Evolutionary conservation across 2,797 vertebrate species (phyloP), one percentile per base, ranked within the genome.

Genomic region (Ciconia nigra): DNA sequence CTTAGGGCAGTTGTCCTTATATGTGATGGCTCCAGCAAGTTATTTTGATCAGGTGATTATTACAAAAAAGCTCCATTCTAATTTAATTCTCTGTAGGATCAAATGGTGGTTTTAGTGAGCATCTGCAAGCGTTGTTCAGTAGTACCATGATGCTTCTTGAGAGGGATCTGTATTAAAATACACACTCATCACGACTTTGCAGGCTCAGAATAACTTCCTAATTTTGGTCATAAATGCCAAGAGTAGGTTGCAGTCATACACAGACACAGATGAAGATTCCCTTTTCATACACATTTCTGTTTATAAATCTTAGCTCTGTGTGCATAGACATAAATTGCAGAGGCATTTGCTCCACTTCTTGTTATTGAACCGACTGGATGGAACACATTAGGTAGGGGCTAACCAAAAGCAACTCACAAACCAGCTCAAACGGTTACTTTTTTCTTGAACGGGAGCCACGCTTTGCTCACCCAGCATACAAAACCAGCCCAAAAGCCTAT

Each of bases 21-120:
- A 81, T 78, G 72, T 81, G 78, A 37, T 33, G 44, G 67, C 44
- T 92, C 59, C 65, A 91, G 76, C 41, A 74, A 96, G 89, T 89
- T 93, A 94, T 95, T 96, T 88, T 95, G 87, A 83, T 93, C 70
- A 65, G 22, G 16, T 80, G 73, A 89, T 93, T 89, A 87, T 82
- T 59, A 83, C 39, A 83, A 88, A 92, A 92, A 94, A 96, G 47
- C 55, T 89, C 81, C 2, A 5, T 93, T 95, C 93, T 92, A 95
- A 96, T 89, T 94, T 90, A 93, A 91, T 91, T 95, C 87, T 78
- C 84, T 0, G 2, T 51, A 86, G 79, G 84, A 93, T 95, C 76
- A 93, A 91, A 73, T 61, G 67, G 49, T 93, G 63, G 18, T 28
- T 89, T 89, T 57, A 81, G 67, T 71, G 81, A 96, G 55, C 4